phyloP scores from a whole-genome alignment of 2,113 vertebrate species.

The Agapornis roseicollis region DNA sequence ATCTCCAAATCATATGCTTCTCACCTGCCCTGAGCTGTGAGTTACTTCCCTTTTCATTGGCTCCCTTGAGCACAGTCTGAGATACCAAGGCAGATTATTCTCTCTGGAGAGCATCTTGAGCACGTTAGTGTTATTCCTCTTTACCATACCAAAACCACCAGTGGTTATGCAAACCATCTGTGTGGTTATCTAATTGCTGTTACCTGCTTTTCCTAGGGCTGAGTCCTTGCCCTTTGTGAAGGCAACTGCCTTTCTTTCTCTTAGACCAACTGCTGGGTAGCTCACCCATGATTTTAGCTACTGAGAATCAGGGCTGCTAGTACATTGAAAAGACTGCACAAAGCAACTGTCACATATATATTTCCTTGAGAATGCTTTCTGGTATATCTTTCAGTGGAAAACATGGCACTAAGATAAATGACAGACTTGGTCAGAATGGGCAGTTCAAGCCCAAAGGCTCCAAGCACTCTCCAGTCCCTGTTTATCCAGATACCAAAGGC shows the following conservation, averaged over 20 bases:
- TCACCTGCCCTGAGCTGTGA: not conserved
- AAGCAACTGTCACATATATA: not conserved
- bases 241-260: not conserved
- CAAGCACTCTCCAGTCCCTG: not conserved
- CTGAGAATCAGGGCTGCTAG: not conserved
- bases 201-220: not conserved
- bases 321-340: not conserved
- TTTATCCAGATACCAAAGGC: not conserved
- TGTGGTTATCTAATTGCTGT: not conserved
- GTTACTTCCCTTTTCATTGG: not conserved
- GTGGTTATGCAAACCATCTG: not conserved
- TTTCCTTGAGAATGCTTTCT: not conserved
- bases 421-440: not conserved
- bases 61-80: not conserved
- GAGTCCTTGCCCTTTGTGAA: not conserved
- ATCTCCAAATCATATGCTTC: not conserved
- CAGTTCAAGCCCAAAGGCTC: not conserved
- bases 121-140: not conserved
- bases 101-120: not conserved
- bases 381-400: not conserved
- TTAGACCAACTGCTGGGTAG: not conserved
- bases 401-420: not conserved
- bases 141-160: not conserved
- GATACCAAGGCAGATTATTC: not conserved
- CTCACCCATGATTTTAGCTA: not conserved